Percentiles rank a stretch among this genome's conserved stretches.
phyloP scores from a whole-genome alignment of 2,113 vertebrate species.

The Chamaea fasciata region DNA sequence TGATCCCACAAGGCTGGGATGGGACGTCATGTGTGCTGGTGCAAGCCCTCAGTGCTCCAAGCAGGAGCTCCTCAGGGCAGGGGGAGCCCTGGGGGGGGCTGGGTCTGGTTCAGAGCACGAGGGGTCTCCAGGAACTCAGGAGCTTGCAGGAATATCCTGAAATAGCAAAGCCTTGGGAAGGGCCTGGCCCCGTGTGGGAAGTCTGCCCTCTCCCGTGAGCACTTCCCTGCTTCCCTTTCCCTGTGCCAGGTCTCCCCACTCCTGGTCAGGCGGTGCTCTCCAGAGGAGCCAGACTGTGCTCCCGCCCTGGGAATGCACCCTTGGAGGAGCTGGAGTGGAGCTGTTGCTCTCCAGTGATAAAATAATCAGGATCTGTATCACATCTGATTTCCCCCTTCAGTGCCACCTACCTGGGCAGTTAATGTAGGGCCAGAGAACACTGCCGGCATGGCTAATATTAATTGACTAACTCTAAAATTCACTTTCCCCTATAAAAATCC shows the following conservation, averaged over 20 bases:
- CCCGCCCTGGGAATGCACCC: not conserved
- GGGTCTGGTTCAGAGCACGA: fast-evolving
- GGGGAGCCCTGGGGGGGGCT: not conserved
- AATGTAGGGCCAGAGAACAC: not conserved
- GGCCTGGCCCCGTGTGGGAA: not conserved
- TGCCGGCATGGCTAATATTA: not conserved
- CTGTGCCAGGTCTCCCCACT: not conserved
- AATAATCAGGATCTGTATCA: not conserved
- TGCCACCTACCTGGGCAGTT: not conserved
- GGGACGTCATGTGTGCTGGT: not conserved
- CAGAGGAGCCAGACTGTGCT: not conserved
- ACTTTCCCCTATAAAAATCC: not conserved
- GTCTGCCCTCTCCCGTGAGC: not conserved
- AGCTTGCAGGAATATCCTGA: not conserved
- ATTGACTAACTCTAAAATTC: not conserved
- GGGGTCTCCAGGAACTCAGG: not conserved
- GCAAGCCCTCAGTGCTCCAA: too few relatives aligned
- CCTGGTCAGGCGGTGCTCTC: not conserved
- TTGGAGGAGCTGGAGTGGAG: not conserved
- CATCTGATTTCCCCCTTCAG: not conserved
- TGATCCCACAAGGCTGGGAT: not conserved
- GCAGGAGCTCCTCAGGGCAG: not conserved
- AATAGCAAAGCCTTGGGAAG: not conserved
- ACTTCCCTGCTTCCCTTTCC: not conserved
- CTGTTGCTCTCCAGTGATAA: not conserved